Evolutionary conservation across 2,888 invertebrate species (phyloP), one percentile per base, ranked within the genome.

Genomic region (Hoplodrina ambigua): DNA sequence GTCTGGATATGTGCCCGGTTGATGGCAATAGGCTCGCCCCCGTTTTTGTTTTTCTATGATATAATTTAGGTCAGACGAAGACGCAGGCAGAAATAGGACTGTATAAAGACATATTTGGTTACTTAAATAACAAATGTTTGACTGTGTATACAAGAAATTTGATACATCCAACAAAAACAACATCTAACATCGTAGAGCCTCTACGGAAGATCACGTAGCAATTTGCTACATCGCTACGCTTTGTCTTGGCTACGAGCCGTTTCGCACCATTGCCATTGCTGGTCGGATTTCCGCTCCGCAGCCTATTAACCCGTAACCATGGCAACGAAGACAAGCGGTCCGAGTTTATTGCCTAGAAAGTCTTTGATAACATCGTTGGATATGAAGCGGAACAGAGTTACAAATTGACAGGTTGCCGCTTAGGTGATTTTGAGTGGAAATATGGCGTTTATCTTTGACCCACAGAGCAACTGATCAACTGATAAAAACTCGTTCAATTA

Each of bases 161-260:
- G 8, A 59, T 11, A n/a, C 17, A 63, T 13, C 19, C 4, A 50
- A 64, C 20, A 30, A 1, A 19, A 37, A 60, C 72, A 66, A 37
- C 37, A 7, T 46, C 58, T 20, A 69, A 72, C 72, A 69, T 63
- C 75, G 80, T 77, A 81, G 79, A 62, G n/a, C 58, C 52, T 75
- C 78, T 84, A 81, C 79, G 63, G 33, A 69, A 67, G 62, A 76
- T 79, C 77, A 74, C 82, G 86, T 87, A 83, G 77, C 67, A 68
- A 61, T 19, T 50, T 64, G 72, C 81, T 81, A 84, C 80, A 71
- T 25, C 59, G 74, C 80, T 82, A 84, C 81, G 82, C 79, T 79
- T 82, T 72, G 68, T 37, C 66, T 74, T 63, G 75, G 65, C 72
- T 81, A 69, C 77, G 70, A 66, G 60, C 19, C 55, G 62, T 69